phyloP scores from a whole-genome alignment of 2,113 vertebrate species.

The Nycticorax nycticorax region DNA sequence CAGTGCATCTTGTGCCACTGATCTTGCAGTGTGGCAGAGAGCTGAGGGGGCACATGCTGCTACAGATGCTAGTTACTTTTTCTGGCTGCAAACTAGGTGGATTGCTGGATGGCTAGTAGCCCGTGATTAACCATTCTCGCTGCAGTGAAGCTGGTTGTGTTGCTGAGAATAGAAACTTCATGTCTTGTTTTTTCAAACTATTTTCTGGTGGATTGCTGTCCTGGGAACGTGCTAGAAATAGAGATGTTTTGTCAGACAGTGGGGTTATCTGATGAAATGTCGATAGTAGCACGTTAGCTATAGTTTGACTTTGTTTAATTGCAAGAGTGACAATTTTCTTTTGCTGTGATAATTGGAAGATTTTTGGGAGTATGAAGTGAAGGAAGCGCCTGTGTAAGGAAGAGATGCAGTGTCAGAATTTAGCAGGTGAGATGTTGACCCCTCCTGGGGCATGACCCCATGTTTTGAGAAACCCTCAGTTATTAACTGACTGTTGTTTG shows the following conservation, averaged over 20 bases:
- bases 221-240: neutral
- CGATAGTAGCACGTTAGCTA: rapidly evolving
- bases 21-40: neutral
- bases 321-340: neutral
- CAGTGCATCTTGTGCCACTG: neutral
- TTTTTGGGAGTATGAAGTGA: neutral
- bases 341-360: neutral
- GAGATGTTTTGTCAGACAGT: neutral
- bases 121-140: neutral
- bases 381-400: neutral
- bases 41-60: neutral
- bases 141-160: neutral
- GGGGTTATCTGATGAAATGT: neutral
- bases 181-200: neutral
- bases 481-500: neutral
- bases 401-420: neutral
- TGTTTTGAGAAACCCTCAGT: neutral
- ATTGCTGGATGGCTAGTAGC: neutral
- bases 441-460: neutral
- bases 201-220: neutral
- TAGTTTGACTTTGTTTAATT: neutral
- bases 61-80: neutral
- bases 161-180: neutral
- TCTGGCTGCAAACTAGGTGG: neutral
- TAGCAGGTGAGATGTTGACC: neutral